These are phyloP conservation scores for Zonotrichia leucophrys DNA, from an alignment of 2,113 vertebrate species.

Conservation along the genomic window DNA sequence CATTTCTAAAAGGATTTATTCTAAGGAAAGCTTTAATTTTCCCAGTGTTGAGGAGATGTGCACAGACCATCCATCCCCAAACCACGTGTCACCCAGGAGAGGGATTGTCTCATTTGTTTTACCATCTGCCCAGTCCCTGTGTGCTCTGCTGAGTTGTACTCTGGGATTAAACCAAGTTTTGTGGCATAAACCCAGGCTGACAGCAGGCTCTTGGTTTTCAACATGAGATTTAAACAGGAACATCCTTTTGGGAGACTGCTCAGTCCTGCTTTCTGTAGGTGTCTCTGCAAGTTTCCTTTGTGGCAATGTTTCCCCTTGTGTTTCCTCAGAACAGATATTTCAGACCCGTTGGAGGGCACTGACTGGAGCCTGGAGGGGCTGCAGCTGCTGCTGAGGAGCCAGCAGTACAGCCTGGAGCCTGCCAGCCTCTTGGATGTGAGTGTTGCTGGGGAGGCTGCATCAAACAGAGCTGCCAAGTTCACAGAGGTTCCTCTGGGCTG, in stretches of 20 bases:
- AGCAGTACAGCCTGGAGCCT: slow-evolving; percentile 83
- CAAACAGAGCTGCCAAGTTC: not conserved
- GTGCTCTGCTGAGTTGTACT: not conserved
- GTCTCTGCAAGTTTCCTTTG: not conserved
- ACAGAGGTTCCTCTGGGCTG: not conserved
- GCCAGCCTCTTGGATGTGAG: slow-evolving; percentile 81
- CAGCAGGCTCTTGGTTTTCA: not conserved
- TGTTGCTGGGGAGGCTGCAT: not conserved
- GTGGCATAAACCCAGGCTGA: not conserved
- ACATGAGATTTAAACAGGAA: not conserved
- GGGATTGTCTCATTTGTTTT: not conserved
- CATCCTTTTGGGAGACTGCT: not conserved
- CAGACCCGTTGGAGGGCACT: slow-evolving; percentile 79
- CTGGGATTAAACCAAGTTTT: not conserved
- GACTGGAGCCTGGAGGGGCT: slow-evolving; percentile 89
- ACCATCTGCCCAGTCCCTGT: not conserved
- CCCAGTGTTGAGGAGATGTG: not conserved
- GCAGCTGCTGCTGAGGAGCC: slow-evolving; percentile 86
- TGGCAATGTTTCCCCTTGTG: not conserved
- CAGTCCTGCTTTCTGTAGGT: not conserved
- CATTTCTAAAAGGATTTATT: not conserved
- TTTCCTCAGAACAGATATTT: slow-evolving; percentile 76
- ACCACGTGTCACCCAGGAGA: not conserved
- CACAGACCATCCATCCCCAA: not conserved
- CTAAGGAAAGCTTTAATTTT: not conserved